These are phyloP conservation scores for Hemaris fuciformis DNA, from an alignment of 2,888 invertebrate genomes.

Conservation along the genomic window DNA sequence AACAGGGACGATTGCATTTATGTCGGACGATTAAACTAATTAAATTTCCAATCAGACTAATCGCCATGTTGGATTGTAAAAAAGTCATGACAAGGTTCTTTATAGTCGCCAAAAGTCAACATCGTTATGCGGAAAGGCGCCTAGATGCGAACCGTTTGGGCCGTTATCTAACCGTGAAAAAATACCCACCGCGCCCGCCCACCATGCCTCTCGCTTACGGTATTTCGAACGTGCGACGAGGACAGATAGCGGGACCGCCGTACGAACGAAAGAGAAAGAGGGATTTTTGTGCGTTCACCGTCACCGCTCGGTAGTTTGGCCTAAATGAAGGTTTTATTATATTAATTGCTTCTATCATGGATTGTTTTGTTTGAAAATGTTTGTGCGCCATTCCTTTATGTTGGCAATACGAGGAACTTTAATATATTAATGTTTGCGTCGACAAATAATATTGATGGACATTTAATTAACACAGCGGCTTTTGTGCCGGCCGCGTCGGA, in stretches of 20 bases:
- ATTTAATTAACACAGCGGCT: conserved; percentile 3
- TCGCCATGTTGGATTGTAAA: background rate
- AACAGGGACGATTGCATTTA: background rate
- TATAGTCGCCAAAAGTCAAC: conserved; percentile 53
- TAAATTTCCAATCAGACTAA: conserved; percentile 6
- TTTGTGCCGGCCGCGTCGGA: background rate
- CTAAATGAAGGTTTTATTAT: conserved; percentile 67
- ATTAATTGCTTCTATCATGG: conserved; percentile 56
- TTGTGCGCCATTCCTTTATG: conserved; percentile 1
- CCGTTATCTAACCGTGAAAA: conserved; percentile 79
- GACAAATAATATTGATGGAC: conserved; percentile 8
- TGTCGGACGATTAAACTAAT: background rate
- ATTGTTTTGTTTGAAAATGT: conserved; percentile 36
- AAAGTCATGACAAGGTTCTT: conserved; percentile 10
- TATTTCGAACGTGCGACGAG: conserved; percentile 72
- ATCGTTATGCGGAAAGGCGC: conserved; percentile 54
- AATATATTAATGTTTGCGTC: conserved; percentile 8
- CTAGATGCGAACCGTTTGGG: conserved; percentile 56
- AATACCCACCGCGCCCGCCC: conserved; percentile 63
- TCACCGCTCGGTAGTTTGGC: conserved; percentile 45
- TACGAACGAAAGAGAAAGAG: conserved; percentile 45
- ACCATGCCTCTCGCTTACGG: conserved; percentile 67
- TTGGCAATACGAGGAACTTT: conserved; percentile 4
- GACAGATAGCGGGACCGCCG: conserved; percentile 38
- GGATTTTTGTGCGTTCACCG: conserved; percentile 49